phyloP scores from a whole-genome alignment of 2,113 vertebrate genomes.

The Pelecanus crispus region DNA sequence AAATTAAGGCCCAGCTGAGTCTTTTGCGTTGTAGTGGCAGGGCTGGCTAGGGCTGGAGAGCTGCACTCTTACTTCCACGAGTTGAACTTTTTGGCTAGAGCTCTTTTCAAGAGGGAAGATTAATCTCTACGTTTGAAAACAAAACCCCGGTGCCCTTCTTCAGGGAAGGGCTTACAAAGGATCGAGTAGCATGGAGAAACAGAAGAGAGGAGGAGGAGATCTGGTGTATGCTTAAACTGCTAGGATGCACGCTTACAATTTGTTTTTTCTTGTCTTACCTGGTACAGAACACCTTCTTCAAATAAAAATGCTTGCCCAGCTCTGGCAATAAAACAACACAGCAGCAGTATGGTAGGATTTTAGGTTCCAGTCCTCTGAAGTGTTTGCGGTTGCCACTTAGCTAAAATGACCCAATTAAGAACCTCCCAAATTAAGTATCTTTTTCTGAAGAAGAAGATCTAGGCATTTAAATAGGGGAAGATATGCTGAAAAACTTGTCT shows the following conservation, averaged over 20 bases:
- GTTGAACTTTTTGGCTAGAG: not conserved
- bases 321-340: not conserved
- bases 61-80: not conserved
- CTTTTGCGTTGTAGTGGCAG: not conserved
- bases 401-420: constrained; percentile 6
- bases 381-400: not conserved
- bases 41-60: not conserved
- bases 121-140: not conserved
- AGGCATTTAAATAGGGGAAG: not conserved
- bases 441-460: not conserved
- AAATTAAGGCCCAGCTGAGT: constrained; percentile 17
- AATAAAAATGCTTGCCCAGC: not conserved
- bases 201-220: not conserved
- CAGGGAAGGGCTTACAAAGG: not conserved
- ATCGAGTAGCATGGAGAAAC: not conserved
- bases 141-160: not conserved
- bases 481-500: constrained; percentile 37
- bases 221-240: not conserved
- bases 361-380: not conserved
- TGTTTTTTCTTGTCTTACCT: not conserved
- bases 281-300: not conserved
- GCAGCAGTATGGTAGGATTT: not conserved
- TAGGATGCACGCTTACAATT: not conserved
- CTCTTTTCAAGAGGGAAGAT: not conserved
- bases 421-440: not conserved